phyloP scores from a whole-genome alignment of 37 sponge, comb jelly and placozoan genomes.

The Oscarella lobularis region DNA sequence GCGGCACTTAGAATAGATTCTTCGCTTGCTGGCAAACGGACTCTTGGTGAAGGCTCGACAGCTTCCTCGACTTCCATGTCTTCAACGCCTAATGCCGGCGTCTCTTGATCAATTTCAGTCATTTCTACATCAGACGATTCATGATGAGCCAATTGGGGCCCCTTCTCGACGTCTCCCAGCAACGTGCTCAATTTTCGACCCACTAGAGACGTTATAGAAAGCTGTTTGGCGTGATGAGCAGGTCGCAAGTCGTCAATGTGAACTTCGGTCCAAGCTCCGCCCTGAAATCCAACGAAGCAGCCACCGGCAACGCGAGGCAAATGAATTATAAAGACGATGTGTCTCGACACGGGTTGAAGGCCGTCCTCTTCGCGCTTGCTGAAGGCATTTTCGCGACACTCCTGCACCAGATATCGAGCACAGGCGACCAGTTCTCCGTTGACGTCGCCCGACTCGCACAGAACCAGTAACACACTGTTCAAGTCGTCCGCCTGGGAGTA shows the following conservation, averaged over 20 bases:
- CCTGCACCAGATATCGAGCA: constrained; percentile 58
- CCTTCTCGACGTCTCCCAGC: not conserved
- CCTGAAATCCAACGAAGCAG: constrained; percentile 56
- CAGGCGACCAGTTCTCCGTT: constrained; percentile 75
- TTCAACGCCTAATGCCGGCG: too few species aligned
- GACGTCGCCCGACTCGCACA: constrained; percentile 72
- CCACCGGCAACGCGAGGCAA: constrained; percentile 23
- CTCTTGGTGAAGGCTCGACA: not conserved
- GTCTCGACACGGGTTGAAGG: not conserved
- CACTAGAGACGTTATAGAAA: not conserved
- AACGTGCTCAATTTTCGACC: not conserved
- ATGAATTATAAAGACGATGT: constrained; percentile 52
- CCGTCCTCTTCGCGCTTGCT: not conserved
- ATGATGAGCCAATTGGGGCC: not conserved
- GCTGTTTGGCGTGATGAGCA: not conserved
- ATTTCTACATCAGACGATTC: not conserved
- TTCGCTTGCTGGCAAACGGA: too few species aligned
- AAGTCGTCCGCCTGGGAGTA: not conserved
- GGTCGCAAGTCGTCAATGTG: constrained; percentile 70
- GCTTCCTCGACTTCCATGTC: too few species aligned
- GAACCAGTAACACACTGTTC: constrained; percentile 38
- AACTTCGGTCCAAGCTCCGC: constrained; percentile 52
- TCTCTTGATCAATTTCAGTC: not conserved
- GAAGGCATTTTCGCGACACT: constrained; percentile 12
- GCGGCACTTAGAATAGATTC: not conserved